phyloP scores from a whole-genome alignment of 2,888 invertebrate species.

The Asteroscopus sphinx region DNA sequence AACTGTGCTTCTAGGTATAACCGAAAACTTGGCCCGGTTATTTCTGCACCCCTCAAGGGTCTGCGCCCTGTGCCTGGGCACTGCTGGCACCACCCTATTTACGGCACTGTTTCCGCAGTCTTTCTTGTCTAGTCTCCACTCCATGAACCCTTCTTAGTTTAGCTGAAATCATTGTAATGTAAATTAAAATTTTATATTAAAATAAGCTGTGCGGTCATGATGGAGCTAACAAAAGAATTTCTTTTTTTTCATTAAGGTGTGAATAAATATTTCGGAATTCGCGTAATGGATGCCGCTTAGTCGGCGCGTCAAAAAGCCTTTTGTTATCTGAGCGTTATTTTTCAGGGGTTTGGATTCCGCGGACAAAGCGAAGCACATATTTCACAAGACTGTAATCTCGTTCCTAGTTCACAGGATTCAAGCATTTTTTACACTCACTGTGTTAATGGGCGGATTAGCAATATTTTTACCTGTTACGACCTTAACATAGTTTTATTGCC shows the following conservation, averaged over 20 bases:
- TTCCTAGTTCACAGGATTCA: slow-evolving; percentile 78
- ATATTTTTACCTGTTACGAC: slow-evolving; percentile 44
- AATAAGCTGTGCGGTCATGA: slow-evolving; percentile 43
- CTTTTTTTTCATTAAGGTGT: slow-evolving; percentile 66
- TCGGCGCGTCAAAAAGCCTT: slow-evolving; percentile 79
- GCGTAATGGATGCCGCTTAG: slow-evolving; percentile 70
- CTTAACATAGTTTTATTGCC: slow-evolving; percentile 56
- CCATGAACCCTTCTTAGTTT: slow-evolving; percentile 32
- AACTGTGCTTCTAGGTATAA: too few species aligned
- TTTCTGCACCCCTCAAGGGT: too few species aligned
- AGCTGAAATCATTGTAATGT: slow-evolving; percentile 40
- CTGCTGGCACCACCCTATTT: too few species aligned
- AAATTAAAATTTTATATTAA: slow-evolving; percentile 44
- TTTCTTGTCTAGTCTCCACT: slow-evolving; percentile 7
- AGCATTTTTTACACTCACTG: slow-evolving; percentile 74
- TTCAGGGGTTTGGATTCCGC: slow-evolving; percentile 79
- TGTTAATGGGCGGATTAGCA: slow-evolving; percentile 50
- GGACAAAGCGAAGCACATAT: slow-evolving; percentile 85
- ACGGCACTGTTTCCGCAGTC: slow-evolving; percentile 11
- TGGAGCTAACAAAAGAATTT: slow-evolving; percentile 61
- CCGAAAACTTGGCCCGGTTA: too few species aligned
- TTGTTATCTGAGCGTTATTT: slow-evolving; percentile 85
- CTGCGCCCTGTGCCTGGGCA: too few species aligned
- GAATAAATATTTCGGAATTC: slow-evolving; percentile 74
- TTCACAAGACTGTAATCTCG: slow-evolving; percentile 84